phyloP scores from a whole-genome alignment of 2,888 invertebrate species.

The Heliconius cydno region DNA sequence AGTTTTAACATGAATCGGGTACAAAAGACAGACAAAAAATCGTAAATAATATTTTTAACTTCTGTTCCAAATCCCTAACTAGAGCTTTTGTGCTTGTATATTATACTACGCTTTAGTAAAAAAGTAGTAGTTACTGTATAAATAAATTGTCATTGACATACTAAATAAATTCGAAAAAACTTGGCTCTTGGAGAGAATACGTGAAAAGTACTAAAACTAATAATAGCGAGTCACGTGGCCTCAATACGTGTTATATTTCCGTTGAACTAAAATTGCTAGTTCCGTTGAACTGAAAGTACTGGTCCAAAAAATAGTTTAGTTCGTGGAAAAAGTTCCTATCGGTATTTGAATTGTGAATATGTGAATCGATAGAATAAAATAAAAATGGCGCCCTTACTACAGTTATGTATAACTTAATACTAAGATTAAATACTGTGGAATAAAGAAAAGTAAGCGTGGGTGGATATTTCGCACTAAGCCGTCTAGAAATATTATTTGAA shows the following conservation, averaged over 20 bases:
- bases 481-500: not conserved
- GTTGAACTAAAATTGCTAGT: not conserved
- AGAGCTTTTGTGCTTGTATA: not conserved
- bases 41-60: not conserved
- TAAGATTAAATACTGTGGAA: not conserved
- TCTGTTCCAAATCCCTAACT: not conserved
- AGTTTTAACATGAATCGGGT: no score
- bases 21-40: no score
- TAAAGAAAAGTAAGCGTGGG: no score
- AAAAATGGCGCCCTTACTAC: not conserved
- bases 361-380: no score
- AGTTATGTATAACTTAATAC: not conserved
- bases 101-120: no score
- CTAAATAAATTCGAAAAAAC: not conserved
- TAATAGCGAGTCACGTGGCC: constrained; percentile 1
- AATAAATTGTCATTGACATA: not conserved
- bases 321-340: not conserved
- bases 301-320: not conserved
- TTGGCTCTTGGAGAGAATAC: not conserved
- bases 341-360: not conserved
- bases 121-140: not conserved
- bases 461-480: not conserved
- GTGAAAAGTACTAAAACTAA: not conserved
- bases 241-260: constrained; percentile 7
- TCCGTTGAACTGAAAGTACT: not conserved